Evolutionary conservation across 2,888 invertebrate genomes (phyloP), one percentile per base, ranked within the genome.

Genomic region (Epinotia demarniana): DNA sequence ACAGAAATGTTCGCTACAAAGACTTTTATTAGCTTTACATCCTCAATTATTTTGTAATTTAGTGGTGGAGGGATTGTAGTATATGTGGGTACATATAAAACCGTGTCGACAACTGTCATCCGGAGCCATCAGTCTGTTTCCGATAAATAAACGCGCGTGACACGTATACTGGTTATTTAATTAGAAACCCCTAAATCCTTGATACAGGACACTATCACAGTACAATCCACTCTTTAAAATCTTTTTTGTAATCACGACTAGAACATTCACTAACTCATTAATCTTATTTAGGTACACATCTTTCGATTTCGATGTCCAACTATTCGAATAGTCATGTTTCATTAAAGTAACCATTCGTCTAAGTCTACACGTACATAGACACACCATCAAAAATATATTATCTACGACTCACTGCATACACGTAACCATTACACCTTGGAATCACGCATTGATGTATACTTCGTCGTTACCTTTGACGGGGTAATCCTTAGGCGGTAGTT

Each of bases 371-470:
- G 57, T 71, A 75, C 72, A 72, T 72, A 73, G 75, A 75, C 62
- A 77, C 75, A 68, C 63, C 68, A 71, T 75, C 77, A 72, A 72
- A 73, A 75, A 75, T 75, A 71, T 58, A 43, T 75, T 43, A 72
- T 75, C 72, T 77, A 76, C 55, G 53, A 58, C 63, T 73, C 70
- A 70, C 23, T 63, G 53, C 19, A 49, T 53, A 69, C 69, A 60
- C 43, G 69, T 60, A 60, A 69, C 58, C 11, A 43, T 39, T n/a
- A 39, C 18, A 27, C 49, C 18, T 49, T n/a, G 18, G 19, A 57
- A 85, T 92, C 88, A 94, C 85, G 93, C 93, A 75, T 89, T 92
- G 67, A 94, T 93, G 79, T 91, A 94, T 66, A 93, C 87, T 60
- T 92, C 94, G 77, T 92, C 89, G 79, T 88, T 90, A 6, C 82